Percentiles rank a stretch among this genome's conserved stretches.
phyloP scores from a whole-genome alignment of 2,888 invertebrate genomes.

The Matsumyia berberina region DNA sequence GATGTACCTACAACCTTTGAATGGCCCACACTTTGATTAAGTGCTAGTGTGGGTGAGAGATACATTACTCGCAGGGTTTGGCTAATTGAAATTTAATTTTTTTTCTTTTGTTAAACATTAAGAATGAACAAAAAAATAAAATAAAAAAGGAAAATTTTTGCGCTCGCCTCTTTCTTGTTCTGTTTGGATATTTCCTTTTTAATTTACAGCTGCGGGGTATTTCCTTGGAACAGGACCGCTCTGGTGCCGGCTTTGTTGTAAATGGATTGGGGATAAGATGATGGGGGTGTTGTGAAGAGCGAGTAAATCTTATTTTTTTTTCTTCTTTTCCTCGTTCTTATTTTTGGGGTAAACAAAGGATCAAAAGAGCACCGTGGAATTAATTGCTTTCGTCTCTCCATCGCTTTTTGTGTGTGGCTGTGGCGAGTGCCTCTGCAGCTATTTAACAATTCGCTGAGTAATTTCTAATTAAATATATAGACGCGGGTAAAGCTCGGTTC shows the following conservation, averaged over 20 bases:
- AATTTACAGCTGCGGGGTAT: conserved; percentile 72
- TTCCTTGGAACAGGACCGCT: conserved; percentile 44
- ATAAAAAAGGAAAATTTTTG: conserved; percentile 25
- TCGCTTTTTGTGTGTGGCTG: conserved; percentile 27
- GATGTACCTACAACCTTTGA: background rate
- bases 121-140: conserved; percentile 20
- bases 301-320: conserved; percentile 45
- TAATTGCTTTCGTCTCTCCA: conserved; percentile 69
- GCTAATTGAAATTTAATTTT: conserved; percentile 72
- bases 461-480: conserved; percentile 66
- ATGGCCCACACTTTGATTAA: background rate
- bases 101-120: conserved; percentile 42
- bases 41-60: conserved; percentile 27
- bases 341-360: conserved; percentile 70
- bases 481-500: conserved; percentile 26
- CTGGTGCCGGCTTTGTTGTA: conserved; percentile 34
- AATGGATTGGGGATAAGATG: conserved; percentile 51
- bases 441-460: conserved; percentile 70
- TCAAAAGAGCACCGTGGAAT: conserved; percentile 70
- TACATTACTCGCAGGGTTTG: conserved; percentile 45
- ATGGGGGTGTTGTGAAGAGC: conserved; percentile 51
- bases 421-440: conserved; percentile 49
- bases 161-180: conserved; percentile 27
- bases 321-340: conserved; percentile 26
- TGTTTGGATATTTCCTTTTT: conserved; percentile 65